These are phyloP conservation scores for human DNA, from an alignment of 2,113 vertebrate species.

Conservation along the genomic window DNA sequence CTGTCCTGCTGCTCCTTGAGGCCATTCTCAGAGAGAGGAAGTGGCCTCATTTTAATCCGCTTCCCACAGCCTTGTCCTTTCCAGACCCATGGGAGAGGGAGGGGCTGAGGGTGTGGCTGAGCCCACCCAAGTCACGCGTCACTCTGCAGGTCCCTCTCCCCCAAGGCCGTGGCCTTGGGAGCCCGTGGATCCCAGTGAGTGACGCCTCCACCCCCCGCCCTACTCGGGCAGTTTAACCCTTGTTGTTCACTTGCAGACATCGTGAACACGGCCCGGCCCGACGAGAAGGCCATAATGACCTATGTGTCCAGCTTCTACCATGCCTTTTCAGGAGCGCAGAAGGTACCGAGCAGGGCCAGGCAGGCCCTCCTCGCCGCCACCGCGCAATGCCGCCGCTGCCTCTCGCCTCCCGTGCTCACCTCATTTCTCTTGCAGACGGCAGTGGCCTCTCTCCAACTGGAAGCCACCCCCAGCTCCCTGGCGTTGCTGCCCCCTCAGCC, in stretches of 20 bases:
- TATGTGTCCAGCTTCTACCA: slow-evolving; percentile 99
- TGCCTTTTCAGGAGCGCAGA: slow-evolving; percentile 98
- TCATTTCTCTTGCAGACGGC: slow-evolving; percentile 80
- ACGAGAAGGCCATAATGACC: slow-evolving; percentile 99
- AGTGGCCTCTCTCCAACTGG: slow-evolving; percentile 53
- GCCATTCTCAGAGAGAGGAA: slow-evolving; percentile 60
- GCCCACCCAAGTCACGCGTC: not conserved
- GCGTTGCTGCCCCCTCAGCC: not conserved
- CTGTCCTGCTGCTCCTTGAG: slow-evolving; percentile 51
- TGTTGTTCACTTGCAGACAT: slow-evolving; percentile 92
- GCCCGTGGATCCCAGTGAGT: not conserved
- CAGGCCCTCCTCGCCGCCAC: slow-evolving; percentile 62
- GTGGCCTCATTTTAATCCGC: not conserved
- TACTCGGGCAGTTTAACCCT: slow-evolving; percentile 63
- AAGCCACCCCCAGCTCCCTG: slow-evolving; percentile 59
- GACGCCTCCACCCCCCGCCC: not conserved
- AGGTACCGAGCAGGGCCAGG: slow-evolving; percentile 91
- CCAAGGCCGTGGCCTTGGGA: not conserved
- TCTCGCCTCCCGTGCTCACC: slow-evolving; percentile 67
- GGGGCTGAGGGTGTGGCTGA: not conserved
- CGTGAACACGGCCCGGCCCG: slow-evolving; percentile 96
- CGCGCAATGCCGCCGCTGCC: slow-evolving; percentile 71
- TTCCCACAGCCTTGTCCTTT: slow-evolving; percentile 65
- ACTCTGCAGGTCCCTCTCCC: not conserved
- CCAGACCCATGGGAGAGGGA: not conserved